Conservation (phyloP, 1,140 invertebrate species). For the Lepidotrigona ventralis region DNA sequence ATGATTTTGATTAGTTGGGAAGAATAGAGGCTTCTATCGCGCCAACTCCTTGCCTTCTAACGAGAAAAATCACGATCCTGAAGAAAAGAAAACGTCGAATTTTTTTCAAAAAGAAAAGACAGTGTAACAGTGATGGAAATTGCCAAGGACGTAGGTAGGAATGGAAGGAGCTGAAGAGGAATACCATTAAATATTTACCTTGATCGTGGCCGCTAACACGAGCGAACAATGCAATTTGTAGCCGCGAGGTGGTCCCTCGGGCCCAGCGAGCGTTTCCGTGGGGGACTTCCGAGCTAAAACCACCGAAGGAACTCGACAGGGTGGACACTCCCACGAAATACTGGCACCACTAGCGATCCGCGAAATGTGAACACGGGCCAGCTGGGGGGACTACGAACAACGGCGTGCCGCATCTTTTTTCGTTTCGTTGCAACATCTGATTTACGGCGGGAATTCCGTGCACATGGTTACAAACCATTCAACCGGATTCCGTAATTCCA, state of each 20-base stretch:
- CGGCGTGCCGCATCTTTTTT: constrained; percentile 56
- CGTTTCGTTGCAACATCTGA: constrained; percentile 52
- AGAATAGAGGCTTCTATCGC: no score
- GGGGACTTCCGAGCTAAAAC: background rate
- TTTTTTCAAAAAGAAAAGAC: no score
- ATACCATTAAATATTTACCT: constrained; percentile 59
- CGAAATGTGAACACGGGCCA: constrained; percentile 63
- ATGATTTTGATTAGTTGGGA: no score
- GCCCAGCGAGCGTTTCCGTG: constrained; percentile 20
- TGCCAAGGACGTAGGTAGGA: background rate
- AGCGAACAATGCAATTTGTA: constrained; percentile 72
- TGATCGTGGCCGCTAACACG: constrained; percentile 55
- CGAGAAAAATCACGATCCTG: no score
- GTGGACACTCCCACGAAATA: constrained; percentile 62
- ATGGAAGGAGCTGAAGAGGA: background rate
- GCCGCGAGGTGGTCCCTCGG: constrained; percentile 54
- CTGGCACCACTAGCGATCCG: constrained; percentile 52
- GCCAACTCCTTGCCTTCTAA: no score
- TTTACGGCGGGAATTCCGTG: constrained; percentile 60
- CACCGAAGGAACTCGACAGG: background rate
- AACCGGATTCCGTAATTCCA: constrained; percentile 50
- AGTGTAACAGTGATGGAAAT: background rate
- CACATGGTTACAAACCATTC: constrained; percentile 55
- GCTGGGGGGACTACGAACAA: constrained; percentile 56
- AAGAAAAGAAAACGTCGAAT: no score